phyloP scores from a whole-genome alignment of 1,140 invertebrate genomes.

The Homalodisca vitripennis region DNA sequence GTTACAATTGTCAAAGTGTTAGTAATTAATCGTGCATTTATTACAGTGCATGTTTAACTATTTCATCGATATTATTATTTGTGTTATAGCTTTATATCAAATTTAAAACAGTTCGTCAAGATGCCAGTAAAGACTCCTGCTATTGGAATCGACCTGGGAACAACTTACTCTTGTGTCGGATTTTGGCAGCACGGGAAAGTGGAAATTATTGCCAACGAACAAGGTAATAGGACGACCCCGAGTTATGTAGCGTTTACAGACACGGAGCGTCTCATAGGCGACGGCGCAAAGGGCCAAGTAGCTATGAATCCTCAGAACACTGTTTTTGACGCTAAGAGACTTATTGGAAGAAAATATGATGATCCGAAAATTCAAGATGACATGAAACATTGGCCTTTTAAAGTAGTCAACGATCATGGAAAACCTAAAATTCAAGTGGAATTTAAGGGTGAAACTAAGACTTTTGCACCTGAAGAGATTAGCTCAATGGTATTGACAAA shows the following conservation, averaged over 20 bases:
- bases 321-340: slow-evolving; percentile 58
- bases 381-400: slow-evolving; percentile 64
- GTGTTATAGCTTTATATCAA: too few species aligned
- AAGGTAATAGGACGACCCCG: slow-evolving; percentile 89
- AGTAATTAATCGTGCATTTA: too few species aligned
- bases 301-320: slow-evolving; percentile 75
- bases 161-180: slow-evolving; percentile 73
- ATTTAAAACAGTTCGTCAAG: too few species aligned
- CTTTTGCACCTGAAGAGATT: slow-evolving; percentile 73
- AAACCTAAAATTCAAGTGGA: slow-evolving; percentile 64
- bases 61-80: too few species aligned
- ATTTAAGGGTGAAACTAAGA: slow-evolving; percentile 50
- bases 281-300: slow-evolving; percentile 74
- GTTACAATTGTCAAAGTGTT: too few species aligned
- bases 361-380: slow-evolving; percentile 64
- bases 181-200: slow-evolving; percentile 83
- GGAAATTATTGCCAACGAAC: slow-evolving; percentile 93
- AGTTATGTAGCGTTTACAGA: slow-evolving; percentile 89
- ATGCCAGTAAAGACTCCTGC: slow-evolving; percentile 44
- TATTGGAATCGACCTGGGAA: slow-evolving; percentile 49
- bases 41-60: too few species aligned
- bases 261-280: slow-evolving; percentile 63
- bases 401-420: slow-evolving; percentile 59
- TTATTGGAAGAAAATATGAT: slow-evolving; percentile 66
- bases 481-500: slow-evolving; percentile 83